Percentiles rank a stretch among this genome's conserved stretches.
Conservation (phyloP, 2,113 vertebrate genomes). For the Athene noctua region DNA sequence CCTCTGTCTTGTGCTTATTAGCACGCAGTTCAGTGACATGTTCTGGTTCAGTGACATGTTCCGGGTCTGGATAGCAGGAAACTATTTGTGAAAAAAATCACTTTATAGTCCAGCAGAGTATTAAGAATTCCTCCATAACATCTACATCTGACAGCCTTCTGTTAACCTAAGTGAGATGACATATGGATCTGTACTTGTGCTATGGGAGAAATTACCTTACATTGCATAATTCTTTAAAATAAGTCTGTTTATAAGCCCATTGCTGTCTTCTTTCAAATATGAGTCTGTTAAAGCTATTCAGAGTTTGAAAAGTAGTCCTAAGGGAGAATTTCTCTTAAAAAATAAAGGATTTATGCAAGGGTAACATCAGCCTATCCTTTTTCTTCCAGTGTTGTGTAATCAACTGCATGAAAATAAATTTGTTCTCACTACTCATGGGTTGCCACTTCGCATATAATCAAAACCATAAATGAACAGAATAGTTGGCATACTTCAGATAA, state of each 20-base stretch:
- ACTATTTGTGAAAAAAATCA: neutral
- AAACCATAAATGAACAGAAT: neutral
- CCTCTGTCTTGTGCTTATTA: neutral
- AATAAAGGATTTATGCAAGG: neutral
- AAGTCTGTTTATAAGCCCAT: neutral
- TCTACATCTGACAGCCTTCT: neutral
- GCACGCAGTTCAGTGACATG: rapidly evolving
- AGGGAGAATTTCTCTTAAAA: neutral
- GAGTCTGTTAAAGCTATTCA: neutral
- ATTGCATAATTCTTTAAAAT: neutral
- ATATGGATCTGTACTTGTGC: neutral
- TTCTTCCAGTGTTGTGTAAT: neutral
- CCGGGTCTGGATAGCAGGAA: neutral
- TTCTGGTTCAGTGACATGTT: neutral
- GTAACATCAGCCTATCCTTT: neutral
- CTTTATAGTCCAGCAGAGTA: neutral
- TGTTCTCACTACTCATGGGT: neutral
- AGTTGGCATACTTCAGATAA: slow-evolving; percentile 10
- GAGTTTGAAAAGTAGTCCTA: neutral
- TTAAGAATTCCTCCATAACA: neutral
- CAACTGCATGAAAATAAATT: slow-evolving; percentile 20
- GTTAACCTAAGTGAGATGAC: neutral
- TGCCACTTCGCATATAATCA: slow-evolving; percentile 8
- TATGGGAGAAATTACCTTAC: neutral
- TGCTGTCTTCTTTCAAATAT: neutral